Percentiles rank a stretch among this genome's conserved stretches.
Conservation (phyloP, 2,113 vertebrate genomes). For the Pomatostomus ruficeps region DNA sequence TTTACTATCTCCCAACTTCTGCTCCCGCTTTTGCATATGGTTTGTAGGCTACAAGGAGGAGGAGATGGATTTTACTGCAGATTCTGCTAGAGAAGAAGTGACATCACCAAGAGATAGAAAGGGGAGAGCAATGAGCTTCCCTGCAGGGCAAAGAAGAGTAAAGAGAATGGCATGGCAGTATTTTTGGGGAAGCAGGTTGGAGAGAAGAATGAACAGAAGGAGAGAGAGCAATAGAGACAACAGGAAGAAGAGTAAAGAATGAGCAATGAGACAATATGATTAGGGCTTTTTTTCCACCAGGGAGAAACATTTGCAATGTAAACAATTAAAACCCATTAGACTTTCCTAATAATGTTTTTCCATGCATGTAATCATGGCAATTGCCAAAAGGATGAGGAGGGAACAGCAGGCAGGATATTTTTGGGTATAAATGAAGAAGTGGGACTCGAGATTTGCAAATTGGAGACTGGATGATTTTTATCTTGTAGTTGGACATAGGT, state of each 20-base stretch:
- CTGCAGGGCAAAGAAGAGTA: slow-evolving; percentile 13
- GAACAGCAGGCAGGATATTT: not conserved
- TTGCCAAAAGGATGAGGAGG: not conserved
- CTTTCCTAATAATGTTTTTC: slow-evolving; percentile 40
- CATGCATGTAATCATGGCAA: not conserved
- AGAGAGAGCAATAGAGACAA: slow-evolving; percentile 48
- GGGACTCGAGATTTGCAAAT: not conserved
- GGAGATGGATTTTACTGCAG: not conserved
- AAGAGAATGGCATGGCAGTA: not conserved
- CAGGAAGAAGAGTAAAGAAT: slow-evolving; percentile 46
- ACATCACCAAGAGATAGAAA: slow-evolving; percentile 10
- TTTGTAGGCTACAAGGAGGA: not conserved
- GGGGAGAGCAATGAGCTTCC: slow-evolving; percentile 9
- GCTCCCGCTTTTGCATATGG: not conserved
- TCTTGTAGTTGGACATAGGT: not conserved
- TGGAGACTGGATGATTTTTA: not conserved
- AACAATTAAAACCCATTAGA: slow-evolving; percentile 36
- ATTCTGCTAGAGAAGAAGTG: slow-evolving; percentile 13
- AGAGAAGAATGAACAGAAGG: slow-evolving; percentile 53
- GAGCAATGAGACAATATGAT: slow-evolving; percentile 39
- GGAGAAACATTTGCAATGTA: slow-evolving; percentile 35
- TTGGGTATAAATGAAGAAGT: not conserved
- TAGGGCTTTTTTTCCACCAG: slow-evolving; percentile 6
- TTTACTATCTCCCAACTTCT: not conserved
- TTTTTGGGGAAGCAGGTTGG: slow-evolving; percentile 9